Conservation (phyloP, 2,113 vertebrate species). For the Isurus oxyrinchus region DNA sequence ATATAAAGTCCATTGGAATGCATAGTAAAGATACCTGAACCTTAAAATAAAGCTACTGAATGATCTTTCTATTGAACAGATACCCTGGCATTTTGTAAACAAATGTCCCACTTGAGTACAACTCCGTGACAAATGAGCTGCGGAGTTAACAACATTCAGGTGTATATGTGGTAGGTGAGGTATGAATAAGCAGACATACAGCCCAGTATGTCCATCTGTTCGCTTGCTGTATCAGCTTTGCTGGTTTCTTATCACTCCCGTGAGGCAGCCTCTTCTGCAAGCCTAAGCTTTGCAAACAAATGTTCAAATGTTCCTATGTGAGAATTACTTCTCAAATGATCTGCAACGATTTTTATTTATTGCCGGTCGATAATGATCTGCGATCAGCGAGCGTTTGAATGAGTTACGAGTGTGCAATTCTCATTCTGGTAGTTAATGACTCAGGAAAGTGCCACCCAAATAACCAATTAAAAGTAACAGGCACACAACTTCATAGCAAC, state of each 20-base stretch:
- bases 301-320: neutral
- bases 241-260: neutral
- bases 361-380: neutral
- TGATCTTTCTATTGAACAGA: neutral
- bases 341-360: neutral
- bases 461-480: neutral
- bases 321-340: neutral
- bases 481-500: neutral
- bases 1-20: neutral
- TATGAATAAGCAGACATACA: neutral
- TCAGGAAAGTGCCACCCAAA: neutral
- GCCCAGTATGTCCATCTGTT: slow-evolving; percentile 2
- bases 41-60: neutral
- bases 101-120: neutral
- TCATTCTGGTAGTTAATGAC: neutral
- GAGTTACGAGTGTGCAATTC: neutral
- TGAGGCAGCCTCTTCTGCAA: neutral
- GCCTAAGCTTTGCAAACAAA: neutral
- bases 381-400: neutral
- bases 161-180: neutral
- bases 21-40: neutral
- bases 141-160: neutral
- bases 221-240: neutral
- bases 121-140: neutral
- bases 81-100: neutral